Conservation (phyloP, 2,113 vertebrate species). For the Callopanchax toddi region DNA sequence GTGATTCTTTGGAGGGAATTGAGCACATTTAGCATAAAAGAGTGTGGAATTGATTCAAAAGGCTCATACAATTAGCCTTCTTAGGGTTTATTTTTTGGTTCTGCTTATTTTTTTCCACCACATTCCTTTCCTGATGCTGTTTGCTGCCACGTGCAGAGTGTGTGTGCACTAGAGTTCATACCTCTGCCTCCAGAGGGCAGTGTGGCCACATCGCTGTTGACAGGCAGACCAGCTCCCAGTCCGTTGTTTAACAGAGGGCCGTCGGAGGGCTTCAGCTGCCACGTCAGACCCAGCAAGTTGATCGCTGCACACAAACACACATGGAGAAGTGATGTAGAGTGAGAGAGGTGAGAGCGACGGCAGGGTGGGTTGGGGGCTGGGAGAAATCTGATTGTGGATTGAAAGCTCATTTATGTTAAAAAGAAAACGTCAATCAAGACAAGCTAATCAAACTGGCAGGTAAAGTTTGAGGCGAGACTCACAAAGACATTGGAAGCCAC, state of each 20-base stretch:
- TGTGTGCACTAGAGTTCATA: constrained; percentile 72
- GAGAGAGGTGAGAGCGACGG: background rate
- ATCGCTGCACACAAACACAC: constrained; percentile 84
- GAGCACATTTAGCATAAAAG: background rate
- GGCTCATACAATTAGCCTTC: too few species aligned
- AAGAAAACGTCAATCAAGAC: constrained; percentile 36
- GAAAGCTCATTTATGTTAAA: constrained; percentile 43
- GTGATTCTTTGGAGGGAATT: background rate
- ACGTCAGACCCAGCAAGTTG: constrained; percentile 97
- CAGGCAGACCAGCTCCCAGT: constrained; percentile 86
- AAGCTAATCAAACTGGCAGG: constrained; percentile 36
- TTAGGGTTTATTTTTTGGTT: too few species aligned
- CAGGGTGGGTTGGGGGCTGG: background rate
- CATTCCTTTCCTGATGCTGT: background rate
- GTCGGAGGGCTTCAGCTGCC: constrained; percentile 95
- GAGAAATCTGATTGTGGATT: constrained; percentile 22
- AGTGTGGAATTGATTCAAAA: background rate
- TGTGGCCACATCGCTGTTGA: constrained; percentile 89
- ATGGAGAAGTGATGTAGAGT: constrained; percentile 63
- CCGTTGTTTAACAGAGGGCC: constrained; percentile 95
- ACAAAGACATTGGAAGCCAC: constrained; percentile 48
- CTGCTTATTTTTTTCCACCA: background rate
- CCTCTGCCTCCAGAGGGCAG: constrained; percentile 96
- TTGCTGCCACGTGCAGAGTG: constrained; percentile 8
- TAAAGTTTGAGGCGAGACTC: constrained; percentile 6